Evolutionary conservation across 92 coral and sea anemone genomes (phyloP).

Genomic region (Plumapathes pennacea): DNA sequence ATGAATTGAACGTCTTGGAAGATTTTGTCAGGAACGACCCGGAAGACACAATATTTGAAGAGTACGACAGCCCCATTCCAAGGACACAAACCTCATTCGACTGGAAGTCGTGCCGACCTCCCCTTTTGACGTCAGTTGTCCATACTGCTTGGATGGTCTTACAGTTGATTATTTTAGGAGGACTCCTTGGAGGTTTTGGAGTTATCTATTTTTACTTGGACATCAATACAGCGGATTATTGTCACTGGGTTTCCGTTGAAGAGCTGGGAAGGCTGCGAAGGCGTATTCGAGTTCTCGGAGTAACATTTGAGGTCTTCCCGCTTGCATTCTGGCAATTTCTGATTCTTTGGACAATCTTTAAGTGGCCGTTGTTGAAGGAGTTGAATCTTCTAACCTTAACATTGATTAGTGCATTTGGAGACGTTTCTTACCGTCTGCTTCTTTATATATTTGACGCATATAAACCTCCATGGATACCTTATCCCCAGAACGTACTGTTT

Average conservation of each 20-base stretch:
- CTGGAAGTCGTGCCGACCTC: too few relatives aligned
- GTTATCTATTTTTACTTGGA: conserved; percentile 34
- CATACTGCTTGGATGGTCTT: too few relatives aligned
- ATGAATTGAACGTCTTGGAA: too few relatives aligned
- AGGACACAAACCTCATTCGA: too few relatives aligned
- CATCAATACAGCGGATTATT: conserved; percentile 44
- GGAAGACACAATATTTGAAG: too few relatives aligned
- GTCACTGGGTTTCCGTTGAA: conserved; percentile 16
- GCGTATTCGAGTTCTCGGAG: conserved; percentile 13
- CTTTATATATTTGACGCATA: conserved; percentile 6
- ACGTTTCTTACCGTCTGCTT: conserved; percentile 18
- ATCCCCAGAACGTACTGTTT: conserved; percentile 20
- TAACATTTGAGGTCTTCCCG: not conserved
- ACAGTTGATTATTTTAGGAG: not conserved
- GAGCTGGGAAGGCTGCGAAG: conserved; percentile 16
- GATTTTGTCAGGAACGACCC: too few relatives aligned
- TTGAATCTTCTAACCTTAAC: conserved; percentile 6
- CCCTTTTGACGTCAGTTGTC: too few relatives aligned
- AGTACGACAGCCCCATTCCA: too few relatives aligned
- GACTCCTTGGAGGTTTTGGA: conserved; percentile 34
- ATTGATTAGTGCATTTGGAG: conserved; percentile 7
- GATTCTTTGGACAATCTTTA: conserved; percentile 9
- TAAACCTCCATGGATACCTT: conserved; percentile 11
- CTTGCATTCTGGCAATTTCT: conserved; percentile 19
- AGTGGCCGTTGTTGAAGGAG: conserved; percentile 18